A percentile compares a stretch with the other conserved stretches of the same genome.
phyloP scores from a whole-genome alignment of 2,113 vertebrate genomes.

The Salvator merianae region DNA sequence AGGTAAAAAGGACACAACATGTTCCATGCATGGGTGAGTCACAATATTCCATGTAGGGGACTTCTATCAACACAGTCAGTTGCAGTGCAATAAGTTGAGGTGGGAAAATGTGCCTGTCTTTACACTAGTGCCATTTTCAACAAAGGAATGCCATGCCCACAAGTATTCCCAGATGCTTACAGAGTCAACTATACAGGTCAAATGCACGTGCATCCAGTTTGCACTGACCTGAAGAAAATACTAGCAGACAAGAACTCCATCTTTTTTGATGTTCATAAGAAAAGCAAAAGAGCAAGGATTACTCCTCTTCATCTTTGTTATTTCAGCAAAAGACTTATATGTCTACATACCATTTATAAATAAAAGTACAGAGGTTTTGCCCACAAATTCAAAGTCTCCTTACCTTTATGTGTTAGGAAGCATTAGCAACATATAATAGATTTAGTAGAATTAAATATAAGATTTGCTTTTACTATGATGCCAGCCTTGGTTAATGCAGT shows the following conservation, averaged over 20 bases:
- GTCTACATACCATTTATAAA: background rate
- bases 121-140: constrained; percentile 18
- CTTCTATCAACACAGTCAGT: constrained; percentile 12
- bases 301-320: constrained; percentile 10
- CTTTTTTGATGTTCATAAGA: constrained; percentile 23
- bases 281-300: constrained; percentile 34
- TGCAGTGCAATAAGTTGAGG: constrained; percentile 2
- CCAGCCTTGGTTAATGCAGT: background rate
- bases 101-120: constrained; percentile 20
- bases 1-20: constrained; percentile 1
- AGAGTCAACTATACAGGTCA: constrained; percentile 16
- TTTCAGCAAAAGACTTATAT: background rate
- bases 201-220: constrained; percentile 22
- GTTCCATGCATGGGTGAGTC: constrained; percentile 14
- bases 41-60: constrained; percentile 18
- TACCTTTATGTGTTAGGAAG: background rate
- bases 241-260: constrained; percentile 26
- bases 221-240: constrained; percentile 34
- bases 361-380: constrained; percentile 1
- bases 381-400: background rate
- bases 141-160: constrained; percentile 25
- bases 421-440: background rate
- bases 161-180: constrained; percentile 18
- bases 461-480: background rate
- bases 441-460: background rate